Evolutionary conservation across 2,888 invertebrate genomes (phyloP).

Genomic region (Euplagia quadripunctaria): DNA sequence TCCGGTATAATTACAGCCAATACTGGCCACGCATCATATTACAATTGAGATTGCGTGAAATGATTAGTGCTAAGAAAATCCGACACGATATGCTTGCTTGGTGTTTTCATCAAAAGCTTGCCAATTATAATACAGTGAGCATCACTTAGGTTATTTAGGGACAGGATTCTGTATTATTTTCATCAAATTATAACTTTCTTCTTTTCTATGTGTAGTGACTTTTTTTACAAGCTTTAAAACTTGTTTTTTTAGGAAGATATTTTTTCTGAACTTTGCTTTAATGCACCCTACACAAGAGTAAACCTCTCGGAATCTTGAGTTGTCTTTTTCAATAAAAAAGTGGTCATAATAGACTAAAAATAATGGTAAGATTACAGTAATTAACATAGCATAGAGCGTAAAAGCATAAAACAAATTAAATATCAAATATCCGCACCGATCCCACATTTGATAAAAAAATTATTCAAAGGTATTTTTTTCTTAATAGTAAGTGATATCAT

Average conservation of each 20-base stretch:
- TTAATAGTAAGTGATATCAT: no score
- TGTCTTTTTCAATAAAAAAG: not conserved
- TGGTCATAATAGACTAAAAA: no score
- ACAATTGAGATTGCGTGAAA: conserved; percentile 65
- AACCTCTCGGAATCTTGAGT: not conserved
- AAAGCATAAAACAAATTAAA: no score
- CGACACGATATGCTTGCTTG: conserved; percentile 49
- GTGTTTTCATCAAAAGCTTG: conserved; percentile 44
- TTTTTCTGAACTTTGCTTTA: not conserved
- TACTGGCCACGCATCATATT: conserved; percentile 58
- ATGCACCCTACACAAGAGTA: not conserved
- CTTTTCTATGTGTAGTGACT: not conserved
- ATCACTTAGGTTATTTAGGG: not conserved
- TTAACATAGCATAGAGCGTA: no score
- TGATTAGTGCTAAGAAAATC: conserved; percentile 56
- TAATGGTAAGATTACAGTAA: no score
- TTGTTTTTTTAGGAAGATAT: not conserved
- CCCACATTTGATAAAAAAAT: not conserved
- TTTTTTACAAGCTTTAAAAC: no score
- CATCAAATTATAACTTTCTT: not conserved
- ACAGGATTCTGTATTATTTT: not conserved
- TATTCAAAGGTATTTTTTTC: no score
- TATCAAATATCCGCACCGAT: not conserved
- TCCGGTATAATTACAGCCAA: conserved; percentile 31
- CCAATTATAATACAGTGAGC: conserved; percentile 8